phyloP scores from a whole-genome alignment of 2,797 vertebrate species.

The Bucorvus abyssinicus region DNA sequence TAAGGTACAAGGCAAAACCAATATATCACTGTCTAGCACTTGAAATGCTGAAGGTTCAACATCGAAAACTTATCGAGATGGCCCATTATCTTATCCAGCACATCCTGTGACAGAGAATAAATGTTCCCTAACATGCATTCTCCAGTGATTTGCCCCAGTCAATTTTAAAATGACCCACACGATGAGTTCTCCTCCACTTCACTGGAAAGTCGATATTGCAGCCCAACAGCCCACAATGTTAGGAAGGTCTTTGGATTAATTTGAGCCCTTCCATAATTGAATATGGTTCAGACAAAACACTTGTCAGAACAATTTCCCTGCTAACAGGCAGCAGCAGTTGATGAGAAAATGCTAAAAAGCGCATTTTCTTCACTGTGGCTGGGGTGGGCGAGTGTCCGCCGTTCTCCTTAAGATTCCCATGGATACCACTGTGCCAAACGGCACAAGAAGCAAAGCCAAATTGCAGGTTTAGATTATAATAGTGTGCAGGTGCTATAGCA shows the following conservation, averaged over 20 bases:
- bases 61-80: neutral
- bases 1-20: neutral
- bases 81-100: neutral
- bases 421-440: neutral
- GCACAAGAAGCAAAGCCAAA: neutral
- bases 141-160: neutral
- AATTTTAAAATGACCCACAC: neutral
- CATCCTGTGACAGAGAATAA: neutral
- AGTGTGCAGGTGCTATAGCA: neutral
- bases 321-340: constrained; percentile 23
- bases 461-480: neutral
- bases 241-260: neutral
- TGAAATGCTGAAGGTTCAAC: neutral
- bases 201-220: neutral
- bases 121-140: neutral
- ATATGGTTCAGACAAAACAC: neutral
- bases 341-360: neutral
- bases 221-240: neutral
- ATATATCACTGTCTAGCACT: neutral
- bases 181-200: neutral
- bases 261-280: neutral
- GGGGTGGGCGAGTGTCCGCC: neutral
- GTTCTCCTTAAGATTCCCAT: neutral
- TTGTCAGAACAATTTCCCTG: neutral
- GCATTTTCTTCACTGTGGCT: neutral